Evolutionary conservation across 2,888 invertebrate species (phyloP).

Genomic region (Carcina quercana): DNA sequence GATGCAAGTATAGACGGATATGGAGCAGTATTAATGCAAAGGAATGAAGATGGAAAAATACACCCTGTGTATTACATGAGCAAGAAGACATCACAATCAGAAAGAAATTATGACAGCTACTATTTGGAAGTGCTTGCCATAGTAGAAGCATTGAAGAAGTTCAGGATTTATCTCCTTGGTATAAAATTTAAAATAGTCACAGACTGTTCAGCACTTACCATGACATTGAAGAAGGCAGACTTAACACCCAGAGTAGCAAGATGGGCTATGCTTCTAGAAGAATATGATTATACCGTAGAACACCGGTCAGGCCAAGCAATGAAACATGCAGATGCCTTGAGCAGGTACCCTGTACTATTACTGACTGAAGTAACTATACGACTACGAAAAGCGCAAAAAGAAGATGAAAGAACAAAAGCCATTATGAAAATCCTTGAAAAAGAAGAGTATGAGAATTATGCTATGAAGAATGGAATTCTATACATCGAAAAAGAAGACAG

Average conservation of each 20-base stretch:
- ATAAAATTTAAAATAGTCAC: slow-evolving; percentile 21
- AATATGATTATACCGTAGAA: slow-evolving; percentile 20
- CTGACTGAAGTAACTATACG: slow-evolving; percentile 15
- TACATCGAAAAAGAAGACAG: slow-evolving; percentile 12
- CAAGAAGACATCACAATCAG: slow-evolving; percentile 12
- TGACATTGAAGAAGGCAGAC: slow-evolving; percentile 22
- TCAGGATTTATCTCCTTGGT: slow-evolving; percentile 17
- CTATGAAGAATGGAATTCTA: slow-evolving; percentile 13
- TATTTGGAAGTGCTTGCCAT: slow-evolving; percentile 19
- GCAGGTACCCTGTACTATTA: slow-evolving; percentile 13
- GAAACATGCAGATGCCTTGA: slow-evolving; percentile 21
- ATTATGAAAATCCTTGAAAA: slow-evolving; percentile 15
- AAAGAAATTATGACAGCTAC: slow-evolving; percentile 18
- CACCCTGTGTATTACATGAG: slow-evolving; percentile 16
- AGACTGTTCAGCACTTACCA: slow-evolving; percentile 17
- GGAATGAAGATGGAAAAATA: slow-evolving; percentile 9
- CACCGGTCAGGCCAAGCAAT: slow-evolving; percentile 19
- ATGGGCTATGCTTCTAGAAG: slow-evolving; percentile 20
- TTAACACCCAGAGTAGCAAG: slow-evolving; percentile 21
- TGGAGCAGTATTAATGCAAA: slow-evolving; percentile 17
- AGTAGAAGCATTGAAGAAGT: slow-evolving; percentile 17
- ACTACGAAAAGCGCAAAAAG: slow-evolving; percentile 17
- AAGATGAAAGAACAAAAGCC: slow-evolving; percentile 11
- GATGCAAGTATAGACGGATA: slow-evolving; percentile 18
- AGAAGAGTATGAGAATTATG: slow-evolving; percentile 14